Evolutionary conservation across 2,797 vertebrate genomes (phyloP), one percentile per base, ranked within the genome.

Genomic region (Protonibea diacanthus): DNA sequence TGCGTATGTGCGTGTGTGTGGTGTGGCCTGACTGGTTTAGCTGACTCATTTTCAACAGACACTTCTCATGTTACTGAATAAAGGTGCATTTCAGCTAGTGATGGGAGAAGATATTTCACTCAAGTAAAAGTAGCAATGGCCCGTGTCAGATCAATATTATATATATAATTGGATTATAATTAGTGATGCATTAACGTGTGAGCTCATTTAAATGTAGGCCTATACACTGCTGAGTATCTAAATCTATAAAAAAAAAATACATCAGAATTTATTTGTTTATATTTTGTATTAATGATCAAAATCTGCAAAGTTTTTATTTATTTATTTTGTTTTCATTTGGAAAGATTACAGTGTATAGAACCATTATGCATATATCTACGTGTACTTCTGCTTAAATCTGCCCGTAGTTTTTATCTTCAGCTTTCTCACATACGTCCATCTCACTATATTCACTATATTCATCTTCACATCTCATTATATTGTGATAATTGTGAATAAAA

Each of bases 31-130:
- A 2, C 13, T 17, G 12, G 23, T 58, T 69, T 17, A 40, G 73
- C 79, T 74, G 79, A 84, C 60, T 82, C 70, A 85, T 29, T 56
- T 48, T 70, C 15, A 44, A 33, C 68, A 71, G 23, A 14, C 52
- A 6, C 61, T 42, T 27, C 47, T 78, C 80, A 58, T 49, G 27
- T 58, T 74, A 72, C 71, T 13, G 2, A n/a, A 1, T 69, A 73
- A 76, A 73, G 55, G 14, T 7, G 44, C 23, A 53, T 20, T 47
- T 23, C 83, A 51, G 55, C 20, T 23, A 14, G 55, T 9, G 8
- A 27, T 20, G 55, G 8, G 12, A 9, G 17, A 33, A 8, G 8
- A 38, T 38, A 38, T 38, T 38, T 33, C 8, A 33, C 33, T 33
- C 33, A 25, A 53, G 53, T 55, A 15, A 52, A 15, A 25, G 6